Evolutionary conservation across 2,797 vertebrate genomes (phyloP).

Genomic region (Anguilla megastoma): DNA sequence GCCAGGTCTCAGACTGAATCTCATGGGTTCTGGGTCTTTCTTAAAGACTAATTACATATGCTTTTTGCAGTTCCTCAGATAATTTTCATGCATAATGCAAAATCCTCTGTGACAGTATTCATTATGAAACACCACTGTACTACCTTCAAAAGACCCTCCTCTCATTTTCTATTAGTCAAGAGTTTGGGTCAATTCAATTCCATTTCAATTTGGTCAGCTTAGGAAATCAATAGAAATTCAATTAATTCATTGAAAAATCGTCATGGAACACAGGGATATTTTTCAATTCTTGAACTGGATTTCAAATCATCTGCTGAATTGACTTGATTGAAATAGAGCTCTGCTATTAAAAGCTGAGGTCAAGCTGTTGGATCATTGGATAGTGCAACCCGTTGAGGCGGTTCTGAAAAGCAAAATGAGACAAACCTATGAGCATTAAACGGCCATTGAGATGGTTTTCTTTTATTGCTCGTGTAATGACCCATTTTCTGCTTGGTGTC

Average conservation of each 20-base stretch:
- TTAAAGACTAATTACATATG: slow-evolving; percentile 38
- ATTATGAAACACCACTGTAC: not conserved
- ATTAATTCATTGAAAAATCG: no score
- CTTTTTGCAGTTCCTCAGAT: not conserved
- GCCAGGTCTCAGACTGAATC: slow-evolving; percentile 39
- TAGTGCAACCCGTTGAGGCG: not conserved
- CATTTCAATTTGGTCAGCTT: not conserved
- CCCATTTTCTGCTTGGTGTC: not conserved
- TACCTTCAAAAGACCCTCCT: slow-evolving; percentile 31
- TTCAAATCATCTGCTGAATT: not conserved
- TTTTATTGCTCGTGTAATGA: not conserved
- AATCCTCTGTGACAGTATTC: slow-evolving; percentile 35
- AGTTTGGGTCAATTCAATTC: slow-evolving; percentile 5
- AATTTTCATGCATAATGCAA: slow-evolving; percentile 38
- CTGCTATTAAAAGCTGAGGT: not conserved
- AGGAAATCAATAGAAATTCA: not conserved
- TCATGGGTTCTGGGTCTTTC: slow-evolving; percentile 15
- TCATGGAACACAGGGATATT: not conserved
- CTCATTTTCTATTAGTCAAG: slow-evolving; percentile 17
- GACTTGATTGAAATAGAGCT: not conserved
- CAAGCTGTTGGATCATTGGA: not conserved
- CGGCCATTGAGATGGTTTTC: not conserved
- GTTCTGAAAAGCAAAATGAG: not conserved
- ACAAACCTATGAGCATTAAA: not conserved
- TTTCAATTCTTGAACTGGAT: not conserved